Base-by-base conservation (phyloP, 2,797 vertebrate genomes). In the Enteromius viviparus region DNA sequence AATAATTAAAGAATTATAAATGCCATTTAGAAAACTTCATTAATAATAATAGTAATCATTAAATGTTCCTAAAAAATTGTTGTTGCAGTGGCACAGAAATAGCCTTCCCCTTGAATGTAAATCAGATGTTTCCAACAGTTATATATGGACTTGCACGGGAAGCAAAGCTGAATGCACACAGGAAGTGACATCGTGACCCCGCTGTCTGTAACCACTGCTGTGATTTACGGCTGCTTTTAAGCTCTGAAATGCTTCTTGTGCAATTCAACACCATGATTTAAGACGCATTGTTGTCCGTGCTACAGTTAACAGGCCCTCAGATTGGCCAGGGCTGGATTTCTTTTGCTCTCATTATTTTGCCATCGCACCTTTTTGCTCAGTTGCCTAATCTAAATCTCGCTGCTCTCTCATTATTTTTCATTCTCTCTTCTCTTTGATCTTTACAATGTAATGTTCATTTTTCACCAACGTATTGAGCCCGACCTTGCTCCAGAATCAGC, bases 321-420 rank as follows among this genome's bases (percentile, higher is more conserved):
- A 29, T 26, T 55, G 77, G 19, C 69, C 21, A 65, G 53, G 65
- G 29, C 74, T 51, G 65, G 51, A 76, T 85, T 83, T 86, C 64
- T 83, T 81, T 79, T 72, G 47, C 84, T 81, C 74, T 83, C 84
- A 79, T 89, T 80, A 82, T 83, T 88, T 84, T 83, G 53, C 70
- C 37, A 34, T 75, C n/a, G 26, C 78, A 47, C 76, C 58, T 70
- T 80, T 85, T 62, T 79, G 47, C 72, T 80, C 72, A 26, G 66
- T 40, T 37, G 76, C 79, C 76, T 84, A 76, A 83, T 80, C 79
- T 40, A 14, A 26, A 62, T n/a, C 76, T 84, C 17, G 10, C 45
- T 70, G 76, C 45, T 34, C 42, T 55, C 76, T 83, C 37, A 74
- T 85, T 84, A 80, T 85, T 85, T 83, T 83, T 53, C 70, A 81